A percentile compares a stretch with the other conserved stretches of the same genome.
Evolutionary conservation across 2,113 vertebrate genomes (phyloP).

Genomic region (Aspiorhynchus laticeps): DNA sequence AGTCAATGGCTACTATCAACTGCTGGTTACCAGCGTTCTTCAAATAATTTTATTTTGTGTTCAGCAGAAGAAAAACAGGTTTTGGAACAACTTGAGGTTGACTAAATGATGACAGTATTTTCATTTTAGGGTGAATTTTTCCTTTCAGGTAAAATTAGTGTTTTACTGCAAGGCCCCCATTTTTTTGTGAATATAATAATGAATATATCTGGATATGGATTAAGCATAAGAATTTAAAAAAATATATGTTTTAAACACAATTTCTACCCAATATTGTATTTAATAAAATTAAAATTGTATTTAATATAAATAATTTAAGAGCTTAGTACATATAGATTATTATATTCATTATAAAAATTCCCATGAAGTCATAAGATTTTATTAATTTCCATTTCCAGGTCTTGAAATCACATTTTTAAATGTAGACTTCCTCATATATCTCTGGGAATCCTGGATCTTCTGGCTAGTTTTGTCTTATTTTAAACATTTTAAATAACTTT

Average conservation of each 20-base stretch:
- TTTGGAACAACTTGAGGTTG: no score
- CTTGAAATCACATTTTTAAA: background rate
- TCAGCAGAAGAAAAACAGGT: no score
- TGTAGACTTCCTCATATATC: background rate
- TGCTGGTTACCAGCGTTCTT: no score
- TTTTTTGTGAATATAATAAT: background rate
- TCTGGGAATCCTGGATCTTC: no score
- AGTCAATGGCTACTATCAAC: no score
- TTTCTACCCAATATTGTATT: background rate
- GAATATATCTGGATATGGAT: background rate
- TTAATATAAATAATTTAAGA: background rate
- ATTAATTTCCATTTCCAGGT: background rate
- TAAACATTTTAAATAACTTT: no score
- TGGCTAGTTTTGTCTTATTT: no score
- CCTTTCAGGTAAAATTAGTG: no score
- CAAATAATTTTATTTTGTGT: no score
- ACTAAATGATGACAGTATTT: no score
- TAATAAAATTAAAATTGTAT: no score
- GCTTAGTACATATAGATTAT: background rate
- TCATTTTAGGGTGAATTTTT: no score
- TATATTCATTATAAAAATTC: background rate
- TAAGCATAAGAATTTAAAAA: background rate
- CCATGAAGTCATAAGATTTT: background rate
- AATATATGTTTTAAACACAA: background rate
- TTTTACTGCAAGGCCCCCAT: background rate